Base-by-base conservation (phyloP, 2,888 invertebrate species). In the Lymantria dispar region DNA sequence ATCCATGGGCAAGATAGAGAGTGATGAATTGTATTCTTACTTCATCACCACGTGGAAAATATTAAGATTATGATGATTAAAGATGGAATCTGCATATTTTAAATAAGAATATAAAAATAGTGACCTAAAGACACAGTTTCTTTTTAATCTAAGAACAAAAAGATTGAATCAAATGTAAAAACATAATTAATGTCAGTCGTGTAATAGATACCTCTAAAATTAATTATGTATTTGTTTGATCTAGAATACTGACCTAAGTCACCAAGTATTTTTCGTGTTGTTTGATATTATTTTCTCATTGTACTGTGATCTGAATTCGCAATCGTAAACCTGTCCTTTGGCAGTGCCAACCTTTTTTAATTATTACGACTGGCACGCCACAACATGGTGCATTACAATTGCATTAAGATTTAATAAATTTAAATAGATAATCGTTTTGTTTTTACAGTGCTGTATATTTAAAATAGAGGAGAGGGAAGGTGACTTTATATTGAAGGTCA, bases 211-310 rank as follows among this genome's bases (percentile, higher is more conserved):
- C 39, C 33, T 40, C 37, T 36, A 48, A 52, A 7, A 38, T 8
- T 29, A 42, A 46, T 46, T 50, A 43, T 47, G 22, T 39, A n/a
- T 30, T 10, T 44, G 37, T 61, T 64, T 64, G 57, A 62, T 64
- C 57, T 57, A 47, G 42, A 50, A 47, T 50, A 55, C 64, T 64
- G 65, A 64, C 64, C 63, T 65, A 54, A 45, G 54, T 43, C 60
- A 64, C 50, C 31, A 36, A 22, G 5, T 42, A 43, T 13, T 54
- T 8, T 45, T 43, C n/a, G 40, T 36, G 30, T 48, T 37, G 29
- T 47, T 48, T 52, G 51, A 49, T 48, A 56, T 49, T 47, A 40
- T 30, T 43, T 44, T 54, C 14, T 58, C 36, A 47, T 53, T 52
- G 41, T 46, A 15, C n/a, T 39, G 29, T 22, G 15, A 58, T 51